Conservation (phyloP, 2,113 vertebrate species). For the Plecotus auritus region DNA sequence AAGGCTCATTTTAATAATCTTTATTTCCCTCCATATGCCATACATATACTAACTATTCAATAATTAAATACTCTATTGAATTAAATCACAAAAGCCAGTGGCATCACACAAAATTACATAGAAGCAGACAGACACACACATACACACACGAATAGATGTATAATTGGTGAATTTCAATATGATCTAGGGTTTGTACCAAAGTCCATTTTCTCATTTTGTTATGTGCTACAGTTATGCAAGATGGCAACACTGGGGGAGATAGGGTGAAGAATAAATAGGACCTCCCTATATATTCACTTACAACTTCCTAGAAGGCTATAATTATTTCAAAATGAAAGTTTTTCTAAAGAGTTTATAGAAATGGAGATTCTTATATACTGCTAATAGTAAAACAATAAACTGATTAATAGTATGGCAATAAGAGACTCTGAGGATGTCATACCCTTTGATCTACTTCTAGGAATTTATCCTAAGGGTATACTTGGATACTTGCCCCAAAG, state of each 20-base stretch:
- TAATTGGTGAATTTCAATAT: not conserved
- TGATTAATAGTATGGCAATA: not conserved
- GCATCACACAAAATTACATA: not conserved
- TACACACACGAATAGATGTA: not conserved
- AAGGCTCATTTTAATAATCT: not conserved
- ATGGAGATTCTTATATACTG: not conserved
- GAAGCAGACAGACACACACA: not conserved
- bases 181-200: not conserved
- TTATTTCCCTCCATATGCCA: not conserved
- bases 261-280: not conserved
- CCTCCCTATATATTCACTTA: not conserved
- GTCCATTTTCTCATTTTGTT: not conserved
- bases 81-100: not conserved
- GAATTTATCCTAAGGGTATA: not conserved
- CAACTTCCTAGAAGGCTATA: not conserved
- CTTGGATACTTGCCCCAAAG: not conserved
- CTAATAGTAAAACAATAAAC: not conserved
- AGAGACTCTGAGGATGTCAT: not conserved
- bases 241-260: not conserved
- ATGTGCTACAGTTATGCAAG: not conserved
- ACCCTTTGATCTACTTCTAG: not conserved
- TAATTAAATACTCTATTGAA: not conserved
- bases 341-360: not conserved
- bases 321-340: not conserved
- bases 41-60: not conserved